Percentiles rank a stretch among this genome's conserved stretches.
Conservation (phyloP, 2,888 invertebrate species). For the Ctenicera cuprea region DNA sequence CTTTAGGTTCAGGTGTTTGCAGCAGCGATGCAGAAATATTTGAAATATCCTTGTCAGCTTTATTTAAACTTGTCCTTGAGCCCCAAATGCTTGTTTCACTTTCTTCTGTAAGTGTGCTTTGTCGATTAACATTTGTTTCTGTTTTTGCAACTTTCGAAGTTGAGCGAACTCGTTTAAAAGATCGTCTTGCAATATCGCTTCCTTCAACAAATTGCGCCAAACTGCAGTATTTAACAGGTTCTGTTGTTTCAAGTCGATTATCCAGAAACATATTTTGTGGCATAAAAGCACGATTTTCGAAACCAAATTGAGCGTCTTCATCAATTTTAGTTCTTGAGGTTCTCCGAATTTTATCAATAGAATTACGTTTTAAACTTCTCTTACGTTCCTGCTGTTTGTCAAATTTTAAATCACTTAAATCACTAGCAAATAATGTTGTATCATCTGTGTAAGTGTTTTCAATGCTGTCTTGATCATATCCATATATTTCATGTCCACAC, state of each 20-base stretch:
- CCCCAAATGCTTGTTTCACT: conserved; percentile 60
- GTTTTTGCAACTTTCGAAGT: conserved; percentile 70
- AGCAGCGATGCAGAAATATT: conserved; percentile 64
- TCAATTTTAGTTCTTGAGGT: conserved; percentile 70
- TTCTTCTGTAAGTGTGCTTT: conserved; percentile 69
- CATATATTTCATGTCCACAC: conserved; percentile 81
- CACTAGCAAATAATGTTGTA: conserved; percentile 80
- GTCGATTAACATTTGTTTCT: conserved; percentile 68
- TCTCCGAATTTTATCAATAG: conserved; percentile 68
- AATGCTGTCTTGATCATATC: conserved; percentile 76
- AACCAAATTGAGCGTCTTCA: conserved; percentile 80
- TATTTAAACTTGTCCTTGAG: conserved; percentile 64
- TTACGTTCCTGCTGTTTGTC: conserved; percentile 77
- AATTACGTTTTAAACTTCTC: conserved; percentile 74
- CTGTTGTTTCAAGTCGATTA: conserved; percentile 70
- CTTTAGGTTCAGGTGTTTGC: conserved; percentile 56
- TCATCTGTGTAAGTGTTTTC: conserved; percentile 81
- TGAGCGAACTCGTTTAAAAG: conserved; percentile 77
- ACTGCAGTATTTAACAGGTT: conserved; percentile 83
- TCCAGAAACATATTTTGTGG: conserved; percentile 69
- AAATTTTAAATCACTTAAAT: conserved; percentile 65
- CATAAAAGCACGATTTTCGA: conserved; percentile 83
- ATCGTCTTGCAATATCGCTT: conserved; percentile 87
- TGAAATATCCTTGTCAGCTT: conserved; percentile 68
- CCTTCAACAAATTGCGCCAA: conserved; percentile 89